Evolutionary conservation across 1,140 invertebrate genomes (phyloP).

Genomic region (Bombus polaris): DNA sequence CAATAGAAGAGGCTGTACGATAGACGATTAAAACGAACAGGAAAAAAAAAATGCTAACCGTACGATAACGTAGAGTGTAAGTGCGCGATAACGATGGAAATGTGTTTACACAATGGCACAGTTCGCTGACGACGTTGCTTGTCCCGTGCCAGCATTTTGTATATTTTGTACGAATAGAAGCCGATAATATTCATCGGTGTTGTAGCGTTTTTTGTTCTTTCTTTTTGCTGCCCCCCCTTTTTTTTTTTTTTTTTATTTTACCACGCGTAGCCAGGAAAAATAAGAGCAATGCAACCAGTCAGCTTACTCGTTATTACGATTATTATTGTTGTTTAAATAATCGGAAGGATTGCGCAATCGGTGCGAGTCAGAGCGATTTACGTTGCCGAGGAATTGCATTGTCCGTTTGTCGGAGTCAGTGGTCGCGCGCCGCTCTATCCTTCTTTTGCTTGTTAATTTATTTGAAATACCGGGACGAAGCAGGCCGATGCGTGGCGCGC

Average conservation of each 20-base stretch:
- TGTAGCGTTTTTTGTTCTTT: not conserved
- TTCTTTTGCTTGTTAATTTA: not conserved
- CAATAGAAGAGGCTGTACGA: constrained; percentile 31
- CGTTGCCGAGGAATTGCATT: not conserved
- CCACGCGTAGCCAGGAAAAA: not conserved
- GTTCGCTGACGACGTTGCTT: constrained; percentile 19
- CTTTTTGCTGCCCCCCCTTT: too few species aligned
- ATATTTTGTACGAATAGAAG: not conserved
- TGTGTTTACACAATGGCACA: constrained; percentile 42
- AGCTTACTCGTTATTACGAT: not conserved
- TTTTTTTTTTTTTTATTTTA: not conserved
- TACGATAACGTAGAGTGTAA: constrained; percentile 35
- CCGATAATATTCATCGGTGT: constrained; percentile 2
- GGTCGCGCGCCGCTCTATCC: not conserved
- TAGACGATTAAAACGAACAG: constrained; percentile 12
- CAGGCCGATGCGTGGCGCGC: too few species aligned
- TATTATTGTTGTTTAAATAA: constrained; percentile 41
- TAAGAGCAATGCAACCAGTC: not conserved
- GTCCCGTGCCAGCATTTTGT: not conserved
- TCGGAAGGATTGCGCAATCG: constrained; percentile 22
- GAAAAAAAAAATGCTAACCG: constrained; percentile 5
- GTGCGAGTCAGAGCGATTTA: constrained; percentile 18
- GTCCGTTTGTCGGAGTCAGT: not conserved
- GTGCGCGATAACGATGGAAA: constrained; percentile 46
- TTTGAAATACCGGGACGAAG: too few species aligned